Conservation (phyloP, 2,888 invertebrate species). For the Orchesellides sinensis region DNA sequence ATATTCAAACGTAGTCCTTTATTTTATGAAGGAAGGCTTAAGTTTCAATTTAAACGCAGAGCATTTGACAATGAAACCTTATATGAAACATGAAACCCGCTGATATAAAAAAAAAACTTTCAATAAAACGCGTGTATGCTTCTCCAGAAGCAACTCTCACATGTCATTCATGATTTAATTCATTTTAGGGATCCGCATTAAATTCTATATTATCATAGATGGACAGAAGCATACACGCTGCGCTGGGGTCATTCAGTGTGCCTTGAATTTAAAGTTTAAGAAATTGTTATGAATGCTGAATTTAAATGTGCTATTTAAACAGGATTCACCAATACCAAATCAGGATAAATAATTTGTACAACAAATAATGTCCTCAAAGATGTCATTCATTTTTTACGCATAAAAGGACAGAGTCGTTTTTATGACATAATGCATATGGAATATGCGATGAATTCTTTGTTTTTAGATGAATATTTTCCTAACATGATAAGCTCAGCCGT, state of each 20-base stretch:
- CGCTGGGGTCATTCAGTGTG: no score
- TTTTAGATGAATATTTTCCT: no score
- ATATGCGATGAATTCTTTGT: no score
- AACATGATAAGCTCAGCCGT: no score
- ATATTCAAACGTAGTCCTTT: no score
- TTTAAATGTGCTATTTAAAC: no score
- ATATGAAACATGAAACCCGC: background rate
- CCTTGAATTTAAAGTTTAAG: no score
- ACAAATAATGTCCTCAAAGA: slow-evolving; percentile 12
- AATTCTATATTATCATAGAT: no score
- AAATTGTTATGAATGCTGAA: no score
- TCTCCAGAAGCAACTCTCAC: background rate
- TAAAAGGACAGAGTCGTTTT: slow-evolving; percentile 12
- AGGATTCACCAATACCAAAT: background rate
- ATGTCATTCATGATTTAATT: no score
- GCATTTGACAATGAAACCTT: background rate
- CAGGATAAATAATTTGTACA: slow-evolving; percentile 1
- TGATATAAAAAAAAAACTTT: background rate
- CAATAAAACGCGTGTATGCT: background rate
- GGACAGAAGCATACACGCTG: no score
- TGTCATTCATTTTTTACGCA: slow-evolving; percentile 12
- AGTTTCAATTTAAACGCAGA: background rate
- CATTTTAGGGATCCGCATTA: background rate
- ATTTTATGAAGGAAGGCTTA: no score
- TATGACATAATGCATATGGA: slow-evolving; percentile 17